Base-by-base conservation (phyloP, 2,797 vertebrate genomes). In the Sebastes hopkinsi region DNA sequence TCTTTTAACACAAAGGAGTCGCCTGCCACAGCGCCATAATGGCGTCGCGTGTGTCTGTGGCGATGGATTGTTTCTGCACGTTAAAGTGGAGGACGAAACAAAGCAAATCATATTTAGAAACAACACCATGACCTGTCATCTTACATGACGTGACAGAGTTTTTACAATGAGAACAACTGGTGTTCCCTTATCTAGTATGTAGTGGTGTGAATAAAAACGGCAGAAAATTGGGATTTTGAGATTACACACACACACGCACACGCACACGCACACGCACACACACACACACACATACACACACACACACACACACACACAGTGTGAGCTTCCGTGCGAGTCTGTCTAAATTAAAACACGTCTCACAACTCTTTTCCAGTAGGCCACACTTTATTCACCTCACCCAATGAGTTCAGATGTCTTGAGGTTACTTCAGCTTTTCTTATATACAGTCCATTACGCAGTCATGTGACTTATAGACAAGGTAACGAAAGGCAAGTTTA, bases 1-100 rank as follows among this genome's bases (percentile, higher is more conserved):
- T 94, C 90, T 92, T 87, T 88, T 77, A 87, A 90, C 90, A 93
- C 92, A 93, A 92, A 92, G 88, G 87, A 90, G 83, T 73, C 50
- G n/a, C 82, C 80, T 56, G 73, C 81, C 83, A 69, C 75, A 54
- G 82, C 60, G 55, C 34, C 80, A 66, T 72, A 76, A 88, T 65
- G 56, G 27, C 62, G 56, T 62, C 83, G 72, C 84, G 72, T 80
- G 64, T 23, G 75, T 85, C 81, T 82, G 68, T 64, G 56, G 54
- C 52, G 13, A 79, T 74, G 64, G 79, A 84, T 87, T 52, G 76
- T 82, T 69, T 75, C 66, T 10, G 5, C n/a, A 13, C 20, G 50
- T 82, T 61, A 67, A 78, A 68, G 59, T 25, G 52, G 64, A 73
- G 13, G 29, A 81, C 34, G 67, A 78, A 82, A 80, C 66, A 59